Conservation (phyloP, 2,113 vertebrate genomes). For the Grantiella picta region DNA sequence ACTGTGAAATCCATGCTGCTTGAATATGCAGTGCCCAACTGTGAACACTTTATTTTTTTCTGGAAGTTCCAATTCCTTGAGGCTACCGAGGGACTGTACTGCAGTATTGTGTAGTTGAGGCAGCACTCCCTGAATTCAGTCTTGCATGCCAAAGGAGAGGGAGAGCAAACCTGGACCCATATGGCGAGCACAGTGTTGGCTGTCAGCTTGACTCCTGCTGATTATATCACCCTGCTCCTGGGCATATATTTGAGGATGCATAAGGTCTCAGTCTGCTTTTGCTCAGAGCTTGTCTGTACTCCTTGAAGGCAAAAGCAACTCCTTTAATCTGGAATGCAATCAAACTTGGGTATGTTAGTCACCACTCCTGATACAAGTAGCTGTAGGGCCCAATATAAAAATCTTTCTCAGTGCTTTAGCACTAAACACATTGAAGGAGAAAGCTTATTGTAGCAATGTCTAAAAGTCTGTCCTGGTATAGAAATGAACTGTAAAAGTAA, state of each 20-base stretch:
- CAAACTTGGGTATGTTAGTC: not conserved
- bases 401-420: not conserved
- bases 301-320: constrained; percentile 29
- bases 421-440: not conserved
- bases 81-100: not conserved
- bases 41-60: not conserved
- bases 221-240: not conserved
- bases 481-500: not conserved
- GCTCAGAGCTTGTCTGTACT: not conserved
- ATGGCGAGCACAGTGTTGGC: not conserved
- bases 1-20: not conserved
- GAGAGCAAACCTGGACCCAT: constrained; percentile 12
- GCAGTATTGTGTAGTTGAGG: not conserved
- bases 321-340: not conserved
- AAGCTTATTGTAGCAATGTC: not conserved
- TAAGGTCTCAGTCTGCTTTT: constrained; percentile 16
- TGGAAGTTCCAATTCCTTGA: not conserved
- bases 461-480: not conserved
- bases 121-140: not conserved
- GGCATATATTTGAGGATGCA: not conserved
- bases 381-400: not conserved
- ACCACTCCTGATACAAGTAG: not conserved
- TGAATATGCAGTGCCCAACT: not conserved
- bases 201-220: constrained; percentile 30
- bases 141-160: not conserved